Conservation (phyloP, 1,140 invertebrate genomes). For the Nephotettix cincticeps region DNA sequence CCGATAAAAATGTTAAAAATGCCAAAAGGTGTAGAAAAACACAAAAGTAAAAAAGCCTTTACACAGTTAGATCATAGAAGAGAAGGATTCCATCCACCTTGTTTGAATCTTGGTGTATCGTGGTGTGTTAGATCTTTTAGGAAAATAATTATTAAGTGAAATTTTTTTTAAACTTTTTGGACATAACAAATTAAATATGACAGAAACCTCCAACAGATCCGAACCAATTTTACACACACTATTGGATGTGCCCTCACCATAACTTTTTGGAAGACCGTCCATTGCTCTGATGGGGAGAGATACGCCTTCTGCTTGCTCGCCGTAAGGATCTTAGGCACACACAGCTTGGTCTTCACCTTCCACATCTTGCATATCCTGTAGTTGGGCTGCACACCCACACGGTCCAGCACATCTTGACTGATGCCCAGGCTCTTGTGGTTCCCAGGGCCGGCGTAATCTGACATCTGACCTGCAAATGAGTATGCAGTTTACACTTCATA, state of each 20-base stretch:
- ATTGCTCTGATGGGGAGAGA: conserved; percentile 4
- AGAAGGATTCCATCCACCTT: background rate
- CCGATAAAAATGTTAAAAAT: no score
- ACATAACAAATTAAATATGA: background rate
- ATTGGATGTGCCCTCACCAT: no score
- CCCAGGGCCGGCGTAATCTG: no score
- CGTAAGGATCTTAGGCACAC: background rate
- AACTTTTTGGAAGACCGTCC: background rate
- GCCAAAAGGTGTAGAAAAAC: no score
- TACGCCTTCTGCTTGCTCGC: background rate
- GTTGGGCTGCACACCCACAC: background rate
- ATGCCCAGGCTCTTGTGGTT: background rate
- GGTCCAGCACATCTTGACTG: background rate
- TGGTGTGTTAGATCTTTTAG: background rate
- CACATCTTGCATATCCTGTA: background rate
- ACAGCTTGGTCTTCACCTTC: background rate
- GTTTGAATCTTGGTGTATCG: background rate
- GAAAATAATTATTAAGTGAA: background rate
- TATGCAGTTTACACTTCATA: no score
- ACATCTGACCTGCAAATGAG: no score
- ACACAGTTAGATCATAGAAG: no score
- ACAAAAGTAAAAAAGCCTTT: no score
- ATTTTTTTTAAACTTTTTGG: background rate
- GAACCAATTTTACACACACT: no score
- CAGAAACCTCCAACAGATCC: background rate